Evolutionary conservation across 1,140 invertebrate species (phyloP), one percentile per base, ranked within the genome.

Genomic region (Drosophila oshimai): DNA sequence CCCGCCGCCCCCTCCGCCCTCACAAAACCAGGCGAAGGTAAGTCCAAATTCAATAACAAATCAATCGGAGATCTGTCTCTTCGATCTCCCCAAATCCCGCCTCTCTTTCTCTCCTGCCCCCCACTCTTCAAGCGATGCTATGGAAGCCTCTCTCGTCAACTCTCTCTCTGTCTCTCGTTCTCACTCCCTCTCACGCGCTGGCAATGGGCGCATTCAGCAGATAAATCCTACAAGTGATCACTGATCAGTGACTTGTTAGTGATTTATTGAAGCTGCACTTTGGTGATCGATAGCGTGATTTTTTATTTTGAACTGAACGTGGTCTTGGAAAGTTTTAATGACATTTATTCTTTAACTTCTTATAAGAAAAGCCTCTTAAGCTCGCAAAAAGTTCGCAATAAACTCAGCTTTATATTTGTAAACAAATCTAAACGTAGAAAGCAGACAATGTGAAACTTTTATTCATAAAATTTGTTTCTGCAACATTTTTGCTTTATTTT

Each of bases 1-100:
- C 42, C 71, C 71, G 18, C 42, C 72, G 29, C 53, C 78, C 0
- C 78, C 70, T 20, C 57, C 76, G 6, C 37, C 72, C 4, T 46
- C 58, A 5, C 81, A 61, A 17, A 79, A 74, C 51, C 55, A 74
- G 17, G 45, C 65, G 15, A 86, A 84, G 80, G 80, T 84, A 62
- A 84, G 80, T 72, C 28, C 24, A 62, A 84, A 81, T 72, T 24
- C 24, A 36, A 57, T 41, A 77, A 70, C 26, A 60, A 69, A 69
- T 73, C 53, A 72, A 73, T 64, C 9, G 4, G 12, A 47, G 28
- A 9, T 24, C 42, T 20, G 41, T 36, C 49, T 53, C 13, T 36
- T 17, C 22, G 44, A 24, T 44, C 20, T 24, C 4, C n/a, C 31
- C 39, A 6, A 7, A 15, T 31, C 7, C 31, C 1, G 5, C 15